These are phyloP conservation scores for Telmatherina bonti DNA, from an alignment of 2,797 vertebrate species.

Conservation along the genomic window DNA sequence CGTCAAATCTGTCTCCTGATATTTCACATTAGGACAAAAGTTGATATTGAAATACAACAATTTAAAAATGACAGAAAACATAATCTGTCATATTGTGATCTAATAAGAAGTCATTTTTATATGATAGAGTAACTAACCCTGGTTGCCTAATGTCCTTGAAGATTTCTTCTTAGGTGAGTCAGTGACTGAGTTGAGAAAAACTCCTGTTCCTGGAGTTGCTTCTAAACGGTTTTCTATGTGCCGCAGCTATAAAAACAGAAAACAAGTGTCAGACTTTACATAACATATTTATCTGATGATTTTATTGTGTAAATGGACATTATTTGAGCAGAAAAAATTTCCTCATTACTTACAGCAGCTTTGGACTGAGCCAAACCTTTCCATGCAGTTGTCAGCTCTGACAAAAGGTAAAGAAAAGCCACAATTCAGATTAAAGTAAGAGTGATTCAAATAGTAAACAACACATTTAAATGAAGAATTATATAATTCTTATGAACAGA, in stretches of 20 bases:
- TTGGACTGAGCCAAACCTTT: constrained; percentile 90
- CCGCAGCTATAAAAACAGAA: constrained; percentile 84
- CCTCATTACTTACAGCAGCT: constrained; percentile 90
- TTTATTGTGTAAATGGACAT: too few relatives aligned
- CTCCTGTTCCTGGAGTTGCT: constrained; percentile 85
- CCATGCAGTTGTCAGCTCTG: constrained; percentile 89
- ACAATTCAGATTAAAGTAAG: not conserved
- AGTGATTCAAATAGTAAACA: not conserved
- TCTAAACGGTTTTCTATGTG: constrained; percentile 95
- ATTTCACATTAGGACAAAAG: not conserved
- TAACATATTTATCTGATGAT: not conserved
- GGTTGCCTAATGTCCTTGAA: constrained; percentile 83
- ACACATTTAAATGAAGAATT: not conserved
- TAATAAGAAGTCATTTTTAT: constrained; percentile 1
- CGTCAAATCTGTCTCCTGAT: not conserved
- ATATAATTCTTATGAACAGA: not conserved
- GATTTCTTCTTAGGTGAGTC: constrained; percentile 87
- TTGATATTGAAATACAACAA: not conserved
- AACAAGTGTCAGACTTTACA: not conserved
- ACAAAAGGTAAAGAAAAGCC: constrained; percentile 11
- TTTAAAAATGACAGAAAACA: not conserved
- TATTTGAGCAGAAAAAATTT: too few relatives aligned
- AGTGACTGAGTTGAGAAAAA: constrained; percentile 87
- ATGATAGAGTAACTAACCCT: constrained; percentile 76
- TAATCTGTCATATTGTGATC: not conserved